These are phyloP conservation scores for Bellardia bayeri DNA, from an alignment of 2,888 invertebrate species.

Conservation along the genomic window DNA sequence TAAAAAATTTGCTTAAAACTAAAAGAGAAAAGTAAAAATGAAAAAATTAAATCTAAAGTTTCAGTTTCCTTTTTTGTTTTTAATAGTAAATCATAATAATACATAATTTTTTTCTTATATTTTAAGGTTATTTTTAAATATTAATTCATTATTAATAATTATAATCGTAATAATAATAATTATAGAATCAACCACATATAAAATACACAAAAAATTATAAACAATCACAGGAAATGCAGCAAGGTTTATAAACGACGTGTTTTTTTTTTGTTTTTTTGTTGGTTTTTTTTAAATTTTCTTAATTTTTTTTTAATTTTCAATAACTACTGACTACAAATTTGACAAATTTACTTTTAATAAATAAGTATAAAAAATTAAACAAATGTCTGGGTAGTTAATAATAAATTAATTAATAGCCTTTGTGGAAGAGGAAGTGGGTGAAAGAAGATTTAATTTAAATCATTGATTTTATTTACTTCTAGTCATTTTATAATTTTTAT, in stretches of 20 bases:
- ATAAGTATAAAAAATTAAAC: neutral
- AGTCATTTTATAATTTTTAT: neutral
- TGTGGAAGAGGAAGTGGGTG: neutral
- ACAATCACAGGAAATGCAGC: constrained; percentile 73
- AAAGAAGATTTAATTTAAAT: constrained; percentile 10
- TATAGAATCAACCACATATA: constrained; percentile 72
- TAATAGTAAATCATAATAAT: constrained; percentile 70
- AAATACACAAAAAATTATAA: constrained; percentile 71
- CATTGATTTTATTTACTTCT: neutral
- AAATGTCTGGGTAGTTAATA: constrained; percentile 9
- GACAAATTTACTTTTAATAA: neutral
- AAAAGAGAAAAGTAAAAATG: constrained; percentile 60
- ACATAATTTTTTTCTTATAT: constrained; percentile 48
- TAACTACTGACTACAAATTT: constrained; percentile 45
- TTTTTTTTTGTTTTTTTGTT: constrained; percentile 25
- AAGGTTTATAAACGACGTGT: constrained; percentile 53
- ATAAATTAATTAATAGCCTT: constrained; percentile 45
- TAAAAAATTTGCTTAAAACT: constrained; percentile 62
- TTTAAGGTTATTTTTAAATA: constrained; percentile 58
- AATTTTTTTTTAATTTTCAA: constrained; percentile 30
- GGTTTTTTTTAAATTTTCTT: constrained; percentile 24
- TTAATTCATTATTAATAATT: constrained; percentile 59
- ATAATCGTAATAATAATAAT: constrained; percentile 54
- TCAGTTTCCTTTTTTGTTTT: constrained; percentile 62
- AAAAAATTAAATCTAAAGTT: neutral